A percentile compares a stretch with the other conserved stretches of the same genome.
Evolutionary conservation across 2,888 invertebrate genomes (phyloP).

Genomic region (Panopea generosa): DNA sequence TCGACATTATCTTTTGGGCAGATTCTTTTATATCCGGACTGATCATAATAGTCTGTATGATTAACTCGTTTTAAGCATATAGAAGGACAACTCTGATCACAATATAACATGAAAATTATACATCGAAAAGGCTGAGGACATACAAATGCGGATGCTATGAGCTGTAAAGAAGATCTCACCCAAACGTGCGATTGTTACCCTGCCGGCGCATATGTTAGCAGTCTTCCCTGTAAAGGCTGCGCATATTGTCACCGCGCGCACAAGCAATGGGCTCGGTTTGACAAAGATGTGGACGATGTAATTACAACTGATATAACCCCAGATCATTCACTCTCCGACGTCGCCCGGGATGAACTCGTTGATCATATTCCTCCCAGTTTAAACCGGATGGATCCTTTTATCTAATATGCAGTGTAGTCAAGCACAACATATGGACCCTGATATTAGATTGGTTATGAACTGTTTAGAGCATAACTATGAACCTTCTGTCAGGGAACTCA

Average conservation of each 20-base stretch:
- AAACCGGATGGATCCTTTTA: neutral
- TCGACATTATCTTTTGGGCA: neutral
- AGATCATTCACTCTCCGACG: neutral
- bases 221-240: neutral
- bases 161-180: neutral
- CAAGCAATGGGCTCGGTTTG: slow-evolving; percentile 10
- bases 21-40: neutral
- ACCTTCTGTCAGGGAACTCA: neutral
- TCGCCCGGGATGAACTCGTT: neutral
- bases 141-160: neutral
- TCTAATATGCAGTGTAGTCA: neutral
- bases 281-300: slow-evolving; percentile 17
- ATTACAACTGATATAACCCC: neutral
- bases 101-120: neutral
- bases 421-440: neutral
- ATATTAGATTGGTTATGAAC: neutral
- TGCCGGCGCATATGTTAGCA: neutral
- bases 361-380: too few species aligned
- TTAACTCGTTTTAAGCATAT: slow-evolving; percentile 2
- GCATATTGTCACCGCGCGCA: slow-evolving; percentile 5
- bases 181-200: neutral
- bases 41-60: slow-evolving; percentile 11
- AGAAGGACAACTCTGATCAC: neutral
- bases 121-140: neutral
- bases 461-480: neutral